Percentiles rank a stretch among this genome's conserved stretches.
These are phyloP conservation scores for Bombus superbus DNA, from an alignment of 1,140 invertebrate species.

Conservation along the genomic window DNA sequence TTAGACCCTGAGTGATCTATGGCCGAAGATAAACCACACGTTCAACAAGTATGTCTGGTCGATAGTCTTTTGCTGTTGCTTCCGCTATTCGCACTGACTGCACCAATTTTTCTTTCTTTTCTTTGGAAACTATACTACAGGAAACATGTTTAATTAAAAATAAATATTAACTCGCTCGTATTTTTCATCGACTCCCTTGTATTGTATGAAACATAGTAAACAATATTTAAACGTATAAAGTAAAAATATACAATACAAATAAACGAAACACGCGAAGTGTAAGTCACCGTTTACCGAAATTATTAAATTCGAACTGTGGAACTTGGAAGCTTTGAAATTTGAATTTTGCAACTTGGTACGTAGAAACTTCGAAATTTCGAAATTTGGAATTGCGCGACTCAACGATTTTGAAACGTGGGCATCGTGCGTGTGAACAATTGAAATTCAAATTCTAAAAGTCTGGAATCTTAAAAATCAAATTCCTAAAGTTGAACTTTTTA, in stretches of 20 bases:
- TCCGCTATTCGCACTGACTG: background rate
- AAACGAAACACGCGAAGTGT: too few species aligned
- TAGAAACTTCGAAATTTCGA: too few species aligned
- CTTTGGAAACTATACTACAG: background rate
- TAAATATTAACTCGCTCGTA: background rate
- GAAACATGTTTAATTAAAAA: background rate
- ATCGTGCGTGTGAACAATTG: too few species aligned
- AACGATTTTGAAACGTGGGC: too few species aligned
- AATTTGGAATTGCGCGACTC: too few species aligned
- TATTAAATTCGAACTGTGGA: too few species aligned
- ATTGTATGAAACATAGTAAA: too few species aligned
- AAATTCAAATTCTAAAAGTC: too few species aligned
- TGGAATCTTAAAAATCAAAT: too few species aligned
- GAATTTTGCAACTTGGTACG: background rate
- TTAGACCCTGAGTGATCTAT: conserved; percentile 78
- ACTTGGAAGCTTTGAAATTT: background rate
- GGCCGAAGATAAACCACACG: conserved; percentile 81
- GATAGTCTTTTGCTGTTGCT: conserved; percentile 71
- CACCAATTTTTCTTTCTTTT: background rate
- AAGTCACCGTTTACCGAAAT: too few species aligned
- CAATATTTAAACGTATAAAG: background rate
- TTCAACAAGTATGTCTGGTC: conserved; percentile 82
- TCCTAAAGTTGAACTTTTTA: background rate
- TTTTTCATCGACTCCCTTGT: too few species aligned
- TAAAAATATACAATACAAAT: background rate